Evolutionary conservation across 2,888 invertebrate species (phyloP).

Genomic region (Dasypogon diadema): DNA sequence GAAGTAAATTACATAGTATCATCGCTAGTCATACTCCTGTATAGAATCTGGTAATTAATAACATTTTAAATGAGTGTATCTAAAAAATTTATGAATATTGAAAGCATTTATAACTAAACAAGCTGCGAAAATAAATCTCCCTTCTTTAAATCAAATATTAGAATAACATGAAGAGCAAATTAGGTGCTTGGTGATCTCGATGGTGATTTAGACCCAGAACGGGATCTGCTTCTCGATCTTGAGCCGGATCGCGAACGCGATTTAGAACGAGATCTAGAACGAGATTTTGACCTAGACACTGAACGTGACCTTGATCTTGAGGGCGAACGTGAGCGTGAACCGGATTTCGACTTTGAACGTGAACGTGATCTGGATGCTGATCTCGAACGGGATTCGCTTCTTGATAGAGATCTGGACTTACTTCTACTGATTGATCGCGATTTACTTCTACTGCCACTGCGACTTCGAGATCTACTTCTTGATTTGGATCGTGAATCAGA

Average conservation of each 20-base stretch:
- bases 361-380: slow-evolving; percentile 62
- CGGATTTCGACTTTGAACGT: slow-evolving; percentile 59
- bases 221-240: slow-evolving; percentile 63
- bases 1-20: too few relatives aligned
- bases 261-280: slow-evolving; percentile 63
- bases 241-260: slow-evolving; percentile 63
- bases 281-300: slow-evolving; percentile 63
- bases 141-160: too few relatives aligned
- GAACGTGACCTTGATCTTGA: slow-evolving; percentile 68
- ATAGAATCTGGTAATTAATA: too few relatives aligned
- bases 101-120: too few relatives aligned
- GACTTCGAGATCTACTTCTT: slow-evolving; percentile 65
- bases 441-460: slow-evolving; percentile 62
- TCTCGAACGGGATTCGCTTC: slow-evolving; percentile 56
- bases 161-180: too few relatives aligned
- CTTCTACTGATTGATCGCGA: slow-evolving; percentile 64
- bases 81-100: too few relatives aligned
- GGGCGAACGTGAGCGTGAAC: slow-evolving; percentile 63
- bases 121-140: too few relatives aligned
- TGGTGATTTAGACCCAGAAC: slow-evolving; percentile 43
- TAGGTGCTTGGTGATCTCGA: slow-evolving; percentile 48
- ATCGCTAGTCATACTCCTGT: too few relatives aligned
- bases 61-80: too few relatives aligned
- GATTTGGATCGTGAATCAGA: slow-evolving; percentile 59
- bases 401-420: slow-evolving; percentile 65